These are phyloP conservation scores for Phasia obesa DNA, from an alignment of 2,888 invertebrate genomes.

Conservation along the genomic window DNA sequence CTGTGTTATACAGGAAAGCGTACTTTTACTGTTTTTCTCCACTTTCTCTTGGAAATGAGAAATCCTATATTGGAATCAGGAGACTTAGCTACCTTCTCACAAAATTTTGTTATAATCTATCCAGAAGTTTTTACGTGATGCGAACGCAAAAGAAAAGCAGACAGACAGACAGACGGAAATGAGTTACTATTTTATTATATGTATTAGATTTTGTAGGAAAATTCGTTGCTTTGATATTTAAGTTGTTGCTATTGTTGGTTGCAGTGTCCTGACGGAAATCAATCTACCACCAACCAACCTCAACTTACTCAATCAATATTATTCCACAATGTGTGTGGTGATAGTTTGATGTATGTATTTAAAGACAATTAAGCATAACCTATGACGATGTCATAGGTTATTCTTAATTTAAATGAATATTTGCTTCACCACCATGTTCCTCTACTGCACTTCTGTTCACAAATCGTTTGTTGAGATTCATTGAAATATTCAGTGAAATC, in stretches of 20 bases:
- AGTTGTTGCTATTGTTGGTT: constrained; percentile 41
- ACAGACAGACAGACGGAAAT: too few relatives aligned
- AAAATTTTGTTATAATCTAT: too few relatives aligned
- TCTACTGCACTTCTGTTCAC: constrained; percentile 31
- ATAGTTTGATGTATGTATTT: constrained; percentile 68
- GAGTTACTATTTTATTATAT: too few relatives aligned
- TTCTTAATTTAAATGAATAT: not conserved
- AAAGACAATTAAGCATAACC: constrained; percentile 70
- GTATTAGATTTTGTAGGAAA: constrained; percentile 66
- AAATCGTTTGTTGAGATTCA: constrained; percentile 51
- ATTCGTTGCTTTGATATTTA: constrained; percentile 63
- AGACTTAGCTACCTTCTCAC: too few relatives aligned
- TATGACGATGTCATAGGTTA: constrained; percentile 46
- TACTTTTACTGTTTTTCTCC: too few relatives aligned
- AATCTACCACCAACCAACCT: constrained; percentile 62
- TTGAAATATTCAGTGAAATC: constrained; percentile 67
- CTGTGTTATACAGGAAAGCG: too few relatives aligned
- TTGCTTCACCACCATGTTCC: constrained; percentile 33
- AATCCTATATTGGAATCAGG: too few relatives aligned
- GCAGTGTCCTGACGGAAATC: constrained; percentile 61
- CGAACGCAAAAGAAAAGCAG: too few relatives aligned
- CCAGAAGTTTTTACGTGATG: too few relatives aligned
- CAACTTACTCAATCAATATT: constrained; percentile 51
- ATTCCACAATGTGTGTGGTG: constrained; percentile 64
- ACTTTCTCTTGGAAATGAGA: too few relatives aligned